Evolutionary conservation across 1,140 invertebrate genomes (phyloP), one percentile per base, ranked within the genome.

Genomic region (Adelges cooleyi): DNA sequence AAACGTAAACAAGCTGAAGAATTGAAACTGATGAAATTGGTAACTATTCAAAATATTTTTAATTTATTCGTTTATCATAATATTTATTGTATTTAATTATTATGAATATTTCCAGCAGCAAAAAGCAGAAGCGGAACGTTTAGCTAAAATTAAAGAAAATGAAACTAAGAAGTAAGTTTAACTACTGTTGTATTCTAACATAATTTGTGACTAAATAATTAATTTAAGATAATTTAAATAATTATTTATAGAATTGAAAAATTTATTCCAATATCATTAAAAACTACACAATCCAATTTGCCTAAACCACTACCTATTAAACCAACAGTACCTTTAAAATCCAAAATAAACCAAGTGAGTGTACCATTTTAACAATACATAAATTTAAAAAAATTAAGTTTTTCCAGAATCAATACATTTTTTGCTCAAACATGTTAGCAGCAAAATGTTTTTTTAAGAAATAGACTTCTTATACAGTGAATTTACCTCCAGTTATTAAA

Each of bases 1-100:
- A 62, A 62, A n/a, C 56, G 56, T 20, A 46, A 48, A 62, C 25
- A 20, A 33, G 56, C 56, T n/a, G 17, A 48, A 22, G 25, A 62
- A 46, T n/a, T 17, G 10, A 62, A 15, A 23, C 3, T 50, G 23
- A 6, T 25, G 13, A 50, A 50, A 50, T 15, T 27, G 20, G 8
- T 27, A 50, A 25, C n/a, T n/a, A n/a, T n/a, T n/a, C n/a, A n/a
- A n/a, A n/a, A 11, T 33, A 33, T 33, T 11, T 33, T 11, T 33
- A 33, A 6, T 11, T 33, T 33, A 33, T 33, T 11, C n/a, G n/a
- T 33, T 11, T 33, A 33, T 33, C 29, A 33, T 33, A 33, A 6
- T 33, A 6, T 11, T 33, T 6, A 33, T 33, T 33, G 5, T 33
- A 33, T 33, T 33, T 5, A 33, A 6, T 33, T 33, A 6, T 33